Evolutionary conservation across 2,797 vertebrate genomes (phyloP).

Genomic region (Limosa lapponica): DNA sequence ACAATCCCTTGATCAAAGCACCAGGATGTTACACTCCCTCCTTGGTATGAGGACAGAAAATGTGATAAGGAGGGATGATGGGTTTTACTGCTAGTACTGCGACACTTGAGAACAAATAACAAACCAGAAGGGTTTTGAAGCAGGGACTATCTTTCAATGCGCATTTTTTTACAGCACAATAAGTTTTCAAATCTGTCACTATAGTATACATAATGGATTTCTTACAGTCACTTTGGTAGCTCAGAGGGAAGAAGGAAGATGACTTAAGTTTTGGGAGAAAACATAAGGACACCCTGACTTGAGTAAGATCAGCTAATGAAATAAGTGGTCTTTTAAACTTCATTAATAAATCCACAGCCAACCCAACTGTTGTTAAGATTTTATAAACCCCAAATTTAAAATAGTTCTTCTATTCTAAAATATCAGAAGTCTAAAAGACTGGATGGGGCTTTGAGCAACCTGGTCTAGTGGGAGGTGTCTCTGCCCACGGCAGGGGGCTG

Average conservation of each 20-base stretch:
- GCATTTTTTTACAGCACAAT: neutral
- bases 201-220: neutral
- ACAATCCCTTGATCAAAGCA: neutral
- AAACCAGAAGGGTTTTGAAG: neutral
- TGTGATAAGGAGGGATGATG: neutral
- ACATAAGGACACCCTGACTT: neutral
- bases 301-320: neutral
- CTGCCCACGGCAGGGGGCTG: no score
- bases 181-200: neutral
- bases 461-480: no score
- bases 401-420: neutral
- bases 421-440: no score
- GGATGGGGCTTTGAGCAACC: no score
- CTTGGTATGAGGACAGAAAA: neutral
- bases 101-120: neutral
- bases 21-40: neutral
- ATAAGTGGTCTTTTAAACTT: neutral
- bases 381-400: neutral
- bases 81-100: neutral
- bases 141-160: neutral
- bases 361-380: neutral
- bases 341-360: neutral
- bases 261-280: neutral
- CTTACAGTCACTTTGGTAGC: neutral
- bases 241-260: neutral